Percentiles rank a stretch among this genome's conserved stretches.
Conservation (phyloP, 2,797 vertebrate genomes). For the Echiichthys vipera region DNA sequence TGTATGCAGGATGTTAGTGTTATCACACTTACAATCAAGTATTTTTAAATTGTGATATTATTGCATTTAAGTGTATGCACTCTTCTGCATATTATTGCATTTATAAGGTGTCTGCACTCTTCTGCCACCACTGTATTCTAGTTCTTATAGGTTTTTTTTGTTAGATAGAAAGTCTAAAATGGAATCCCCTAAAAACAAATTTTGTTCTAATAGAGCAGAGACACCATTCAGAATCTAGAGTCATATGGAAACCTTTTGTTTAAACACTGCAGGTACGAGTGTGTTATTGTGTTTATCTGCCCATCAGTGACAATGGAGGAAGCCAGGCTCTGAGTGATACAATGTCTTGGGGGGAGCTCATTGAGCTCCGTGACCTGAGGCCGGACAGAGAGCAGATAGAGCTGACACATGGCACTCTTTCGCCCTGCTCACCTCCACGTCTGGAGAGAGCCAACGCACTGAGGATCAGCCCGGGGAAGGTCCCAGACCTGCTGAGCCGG, state of each 20-base stretch:
- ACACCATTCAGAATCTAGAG: neutral
- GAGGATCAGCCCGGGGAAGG: constrained; percentile 85
- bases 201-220: neutral
- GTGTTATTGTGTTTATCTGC: constrained; percentile 13
- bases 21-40: neutral
- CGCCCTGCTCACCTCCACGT: constrained; percentile 82
- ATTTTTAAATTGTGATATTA: neutral
- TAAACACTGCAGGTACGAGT: neutral
- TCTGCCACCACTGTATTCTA: neutral
- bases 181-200: neutral
- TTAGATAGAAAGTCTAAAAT: neutral
- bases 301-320: constrained; percentile 49
- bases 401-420: constrained; percentile 55
- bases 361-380: constrained; percentile 90
- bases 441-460: constrained; percentile 84
- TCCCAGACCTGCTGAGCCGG: constrained; percentile 79
- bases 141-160: neutral
- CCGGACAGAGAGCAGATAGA: constrained; percentile 73
- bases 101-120: neutral
- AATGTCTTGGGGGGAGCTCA: constrained; percentile 87
- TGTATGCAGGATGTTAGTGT: no score
- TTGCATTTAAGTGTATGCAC: neutral
- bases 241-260: neutral
- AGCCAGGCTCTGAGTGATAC: constrained; percentile 62
- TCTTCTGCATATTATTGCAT: neutral